Evolutionary conservation across 2,888 invertebrate genomes (phyloP).

Genomic region (Plebejus anna): DNA sequence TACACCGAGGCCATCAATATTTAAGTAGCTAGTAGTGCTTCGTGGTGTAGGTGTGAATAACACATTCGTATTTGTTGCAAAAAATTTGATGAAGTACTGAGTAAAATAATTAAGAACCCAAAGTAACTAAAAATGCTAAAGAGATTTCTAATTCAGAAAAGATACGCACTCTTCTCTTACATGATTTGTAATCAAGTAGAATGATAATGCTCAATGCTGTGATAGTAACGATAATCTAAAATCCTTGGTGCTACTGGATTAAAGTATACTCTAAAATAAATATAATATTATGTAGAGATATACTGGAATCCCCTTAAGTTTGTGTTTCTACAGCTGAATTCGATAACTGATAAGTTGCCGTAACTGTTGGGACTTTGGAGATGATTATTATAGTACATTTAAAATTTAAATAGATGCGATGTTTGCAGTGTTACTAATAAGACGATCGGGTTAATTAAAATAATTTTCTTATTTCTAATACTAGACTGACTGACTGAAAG

Average conservation of each 20-base stretch:
- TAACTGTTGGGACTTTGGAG: too few relatives aligned
- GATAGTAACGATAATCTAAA: neutral
- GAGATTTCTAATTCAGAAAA: neutral
- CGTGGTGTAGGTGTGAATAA: neutral
- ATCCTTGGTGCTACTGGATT: neutral
- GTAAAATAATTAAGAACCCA: neutral
- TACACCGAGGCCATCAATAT: constrained; percentile 11
- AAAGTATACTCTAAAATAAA: neutral
- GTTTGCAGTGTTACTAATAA: neutral
- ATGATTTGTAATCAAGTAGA: neutral
- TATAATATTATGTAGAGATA: neutral
- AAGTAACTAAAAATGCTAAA: neutral
- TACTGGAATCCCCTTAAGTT: neutral
- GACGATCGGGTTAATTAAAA: neutral
- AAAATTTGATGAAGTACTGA: neutral
- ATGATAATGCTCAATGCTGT: neutral
- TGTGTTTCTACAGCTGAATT: neutral
- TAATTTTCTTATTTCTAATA: constrained; percentile 9
- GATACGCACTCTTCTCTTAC: neutral
- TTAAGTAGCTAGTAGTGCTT: neutral
- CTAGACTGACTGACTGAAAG: neutral
- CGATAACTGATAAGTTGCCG: too few relatives aligned
- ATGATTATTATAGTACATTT: neutral
- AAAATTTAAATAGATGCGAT: neutral
- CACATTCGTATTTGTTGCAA: neutral